Base-by-base conservation (phyloP, 2,888 invertebrate genomes). In the Ormia ochracea region DNA sequence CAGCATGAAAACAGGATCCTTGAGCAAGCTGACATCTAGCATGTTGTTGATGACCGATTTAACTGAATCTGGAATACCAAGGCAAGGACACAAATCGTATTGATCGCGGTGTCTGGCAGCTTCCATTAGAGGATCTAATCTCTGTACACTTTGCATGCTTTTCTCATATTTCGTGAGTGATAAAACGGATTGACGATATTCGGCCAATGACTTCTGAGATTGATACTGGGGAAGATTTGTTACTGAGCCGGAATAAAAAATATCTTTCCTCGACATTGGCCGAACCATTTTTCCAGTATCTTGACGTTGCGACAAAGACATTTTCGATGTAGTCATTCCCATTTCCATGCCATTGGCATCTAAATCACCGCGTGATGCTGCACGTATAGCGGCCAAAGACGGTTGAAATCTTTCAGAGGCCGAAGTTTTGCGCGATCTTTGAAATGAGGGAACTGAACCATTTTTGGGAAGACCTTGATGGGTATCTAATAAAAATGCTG, bases 231-330 rank as follows among this genome's bases (percentile, higher is more conserved):
- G 96, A 84, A 99, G 92, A 90, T 98, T 96, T 79, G 95, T 92
- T 23, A 99, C 96, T 54, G 98, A 98, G 31, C 99, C 98, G 2
- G 97, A 97, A 90, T 98, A 98, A 91, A 99, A 98, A 86, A 98
- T 98, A 90, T 99, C 99, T 87, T 98, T 97, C 66, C 98, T 92
- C 6, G 97, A 97, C 90, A 98, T 90, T 3, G 98, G 98, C 17
- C 97, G 93, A 14, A 96, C 94, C 91, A 96, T 96, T 75, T 92
- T 91, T 54, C 89, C 87, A 14, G 85, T 84, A 50, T 88, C 89
- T 17, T 85, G 86, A 1, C 89, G 86, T 63, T 88, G 87, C 0
- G 94, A 90, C 0, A 93, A 90, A 0, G 93, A 94, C 74, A 93
- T 86, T 87, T 94, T 94, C 0, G 94, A 94, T 77, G 93, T 93